Conservation (phyloP, 1,140 invertebrate species). For the Ylistrum balloti region DNA sequence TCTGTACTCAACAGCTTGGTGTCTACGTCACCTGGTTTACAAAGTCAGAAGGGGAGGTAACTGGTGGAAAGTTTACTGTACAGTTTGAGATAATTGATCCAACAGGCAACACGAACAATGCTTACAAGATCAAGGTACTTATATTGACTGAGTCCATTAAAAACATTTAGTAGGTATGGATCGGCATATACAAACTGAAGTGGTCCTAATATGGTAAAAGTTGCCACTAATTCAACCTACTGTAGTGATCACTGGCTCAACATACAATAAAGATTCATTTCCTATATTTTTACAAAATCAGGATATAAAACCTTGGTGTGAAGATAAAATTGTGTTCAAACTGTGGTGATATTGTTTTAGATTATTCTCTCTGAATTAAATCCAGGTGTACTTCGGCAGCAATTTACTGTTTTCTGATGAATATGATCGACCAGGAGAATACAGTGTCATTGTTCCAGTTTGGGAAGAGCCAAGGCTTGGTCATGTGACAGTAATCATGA, state of each 20-base stretch:
- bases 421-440: slow-evolving; percentile 62
- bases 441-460: slow-evolving; percentile 65
- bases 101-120: slow-evolving; percentile 20
- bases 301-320: no score
- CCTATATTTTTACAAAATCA: no score
- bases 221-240: no score
- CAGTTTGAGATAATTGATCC: slow-evolving; percentile 67
- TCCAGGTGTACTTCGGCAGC: slow-evolving; percentile 74
- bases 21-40: slow-evolving; percentile 66
- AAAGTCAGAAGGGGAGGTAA: slow-evolving; percentile 69
- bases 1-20: slow-evolving; percentile 59
- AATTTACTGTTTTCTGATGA: slow-evolving; percentile 59
- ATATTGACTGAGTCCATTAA: no score
- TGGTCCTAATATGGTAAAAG: no score
- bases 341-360: no score
- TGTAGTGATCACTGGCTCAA: no score
- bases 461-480: slow-evolving; percentile 71
- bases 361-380: no score
- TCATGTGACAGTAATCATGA: slow-evolving; percentile 75
- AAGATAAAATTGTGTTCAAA: no score
- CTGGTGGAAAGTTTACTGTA: slow-evolving; percentile 71
- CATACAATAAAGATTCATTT: no score
- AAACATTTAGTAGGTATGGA: no score
- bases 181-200: no score
- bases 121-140: slow-evolving; percentile 54